These are phyloP conservation scores for Ibidorhyncha struthersii DNA, from an alignment of 2,113 vertebrate genomes.

Conservation along the genomic window DNA sequence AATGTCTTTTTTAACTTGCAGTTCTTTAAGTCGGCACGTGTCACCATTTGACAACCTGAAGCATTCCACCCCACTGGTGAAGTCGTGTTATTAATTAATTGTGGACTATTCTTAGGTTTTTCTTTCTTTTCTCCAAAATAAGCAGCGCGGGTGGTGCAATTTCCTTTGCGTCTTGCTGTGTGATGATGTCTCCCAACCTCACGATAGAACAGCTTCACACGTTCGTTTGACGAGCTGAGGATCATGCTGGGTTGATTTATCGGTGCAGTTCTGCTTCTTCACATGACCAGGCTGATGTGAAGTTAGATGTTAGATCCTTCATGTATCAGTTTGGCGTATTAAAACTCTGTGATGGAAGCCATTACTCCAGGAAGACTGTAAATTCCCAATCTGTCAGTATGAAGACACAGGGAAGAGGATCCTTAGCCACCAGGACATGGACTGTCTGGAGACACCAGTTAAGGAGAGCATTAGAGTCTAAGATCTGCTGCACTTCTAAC, in stretches of 20 bases:
- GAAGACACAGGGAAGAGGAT: not conserved
- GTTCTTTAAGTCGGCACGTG: fast-evolving
- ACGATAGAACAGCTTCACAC: not conserved
- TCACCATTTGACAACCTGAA: not conserved
- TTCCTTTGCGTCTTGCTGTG: not conserved
- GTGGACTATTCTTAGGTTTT: fast-evolving
- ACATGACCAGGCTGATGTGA: not conserved
- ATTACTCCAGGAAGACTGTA: not conserved
- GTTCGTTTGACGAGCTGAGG: not conserved
- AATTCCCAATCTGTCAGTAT: not conserved
- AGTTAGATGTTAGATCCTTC: not conserved
- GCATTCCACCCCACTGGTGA: not conserved
- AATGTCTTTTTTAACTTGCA: too few relatives aligned
- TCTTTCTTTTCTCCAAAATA: not conserved
- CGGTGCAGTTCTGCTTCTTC: not conserved
- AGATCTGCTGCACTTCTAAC: not conserved
- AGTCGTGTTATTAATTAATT: too few relatives aligned
- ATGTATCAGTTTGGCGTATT: not conserved
- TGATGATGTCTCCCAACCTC: not conserved
- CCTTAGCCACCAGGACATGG: not conserved
- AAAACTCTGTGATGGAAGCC: not conserved
- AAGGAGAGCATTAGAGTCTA: not conserved
- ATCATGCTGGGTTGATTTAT: not conserved
- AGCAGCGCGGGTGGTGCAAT: fast-evolving
- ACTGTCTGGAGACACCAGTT: not conserved